Evolutionary conservation across 2,888 invertebrate genomes (phyloP).

Genomic region (Aphidius colemani): DNA sequence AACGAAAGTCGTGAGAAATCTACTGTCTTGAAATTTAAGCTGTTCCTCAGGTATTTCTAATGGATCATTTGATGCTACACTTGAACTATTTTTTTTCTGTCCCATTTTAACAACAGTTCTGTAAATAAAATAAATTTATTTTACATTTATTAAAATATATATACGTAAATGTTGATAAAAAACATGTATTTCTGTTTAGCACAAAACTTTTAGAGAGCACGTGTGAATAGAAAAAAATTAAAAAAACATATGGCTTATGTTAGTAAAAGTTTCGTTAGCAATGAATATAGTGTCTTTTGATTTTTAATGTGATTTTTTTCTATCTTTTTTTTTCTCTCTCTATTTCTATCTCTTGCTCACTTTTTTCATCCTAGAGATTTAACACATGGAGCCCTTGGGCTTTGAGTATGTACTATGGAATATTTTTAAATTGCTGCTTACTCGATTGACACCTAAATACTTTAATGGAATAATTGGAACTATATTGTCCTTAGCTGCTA

Average conservation of each 20-base stretch:
- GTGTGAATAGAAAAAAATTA: too few relatives aligned
- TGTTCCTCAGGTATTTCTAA: conserved; percentile 46
- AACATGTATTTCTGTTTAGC: too few relatives aligned
- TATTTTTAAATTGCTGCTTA: conserved; percentile 57
- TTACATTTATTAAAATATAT: too few relatives aligned
- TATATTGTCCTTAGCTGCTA: conserved; percentile 57
- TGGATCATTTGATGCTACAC: conserved; percentile 44
- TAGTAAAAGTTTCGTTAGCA: too few relatives aligned
- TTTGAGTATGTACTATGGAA: conserved; percentile 45
- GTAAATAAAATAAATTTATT: conserved; percentile 35
- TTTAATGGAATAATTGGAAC: conserved; percentile 58
- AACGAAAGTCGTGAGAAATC: conserved; percentile 55
- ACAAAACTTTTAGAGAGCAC: too few relatives aligned
- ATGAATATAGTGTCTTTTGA: too few relatives aligned
- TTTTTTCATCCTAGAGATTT: not conserved
- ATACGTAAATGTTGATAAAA: too few relatives aligned
- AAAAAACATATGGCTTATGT: too few relatives aligned
- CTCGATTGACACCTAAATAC: conserved; percentile 59
- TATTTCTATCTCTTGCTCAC: not conserved
- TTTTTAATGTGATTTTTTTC: too few relatives aligned
- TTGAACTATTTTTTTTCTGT: conserved; percentile 48
- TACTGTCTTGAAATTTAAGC: conserved; percentile 55
- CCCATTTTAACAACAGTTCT: conserved; percentile 52
- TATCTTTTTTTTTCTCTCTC: too few relatives aligned
- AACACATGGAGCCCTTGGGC: conserved; percentile 22